phyloP scores from a whole-genome alignment of 2,797 vertebrate genomes.

The Hemitrygon akajei region DNA sequence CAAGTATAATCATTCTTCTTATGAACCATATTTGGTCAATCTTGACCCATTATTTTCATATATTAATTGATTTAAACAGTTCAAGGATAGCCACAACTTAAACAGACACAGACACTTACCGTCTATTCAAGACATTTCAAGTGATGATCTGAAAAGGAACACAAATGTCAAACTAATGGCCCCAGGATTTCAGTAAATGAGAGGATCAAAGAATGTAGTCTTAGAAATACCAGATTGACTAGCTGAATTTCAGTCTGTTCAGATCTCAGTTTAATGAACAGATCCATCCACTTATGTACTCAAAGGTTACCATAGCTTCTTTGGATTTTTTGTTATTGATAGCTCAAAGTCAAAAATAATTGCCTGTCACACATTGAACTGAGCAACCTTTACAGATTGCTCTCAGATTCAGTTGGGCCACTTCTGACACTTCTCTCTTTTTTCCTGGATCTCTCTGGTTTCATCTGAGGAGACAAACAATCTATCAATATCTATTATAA shows the following conservation, averaged over 20 bases:
- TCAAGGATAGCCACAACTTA: not conserved
- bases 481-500: too few species aligned
- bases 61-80: not conserved
- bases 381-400: not conserved
- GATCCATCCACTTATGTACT: not conserved
- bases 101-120: not conserved
- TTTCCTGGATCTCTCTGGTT: too few species aligned
- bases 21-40: not conserved
- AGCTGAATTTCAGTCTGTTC: not conserved
- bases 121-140: not conserved
- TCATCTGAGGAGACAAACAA: too few species aligned
- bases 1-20: not conserved
- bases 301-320: not conserved
- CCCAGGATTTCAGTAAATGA: not conserved
- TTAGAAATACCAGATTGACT: not conserved
- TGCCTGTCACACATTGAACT: not conserved
- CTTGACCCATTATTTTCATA: not conserved
- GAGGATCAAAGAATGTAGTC: not conserved
- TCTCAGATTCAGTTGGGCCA: too few species aligned
- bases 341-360: not conserved
- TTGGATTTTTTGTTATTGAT: constrained; percentile 3
- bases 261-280: not conserved
- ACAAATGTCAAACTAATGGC: not conserved
- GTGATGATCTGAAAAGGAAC: not conserved
- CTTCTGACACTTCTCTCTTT: too few species aligned